A percentile compares a stretch with the other conserved stretches of the same genome.
Evolutionary conservation across 2,797 vertebrate species (phyloP).

Genomic region (Heliangelus exortis): DNA sequence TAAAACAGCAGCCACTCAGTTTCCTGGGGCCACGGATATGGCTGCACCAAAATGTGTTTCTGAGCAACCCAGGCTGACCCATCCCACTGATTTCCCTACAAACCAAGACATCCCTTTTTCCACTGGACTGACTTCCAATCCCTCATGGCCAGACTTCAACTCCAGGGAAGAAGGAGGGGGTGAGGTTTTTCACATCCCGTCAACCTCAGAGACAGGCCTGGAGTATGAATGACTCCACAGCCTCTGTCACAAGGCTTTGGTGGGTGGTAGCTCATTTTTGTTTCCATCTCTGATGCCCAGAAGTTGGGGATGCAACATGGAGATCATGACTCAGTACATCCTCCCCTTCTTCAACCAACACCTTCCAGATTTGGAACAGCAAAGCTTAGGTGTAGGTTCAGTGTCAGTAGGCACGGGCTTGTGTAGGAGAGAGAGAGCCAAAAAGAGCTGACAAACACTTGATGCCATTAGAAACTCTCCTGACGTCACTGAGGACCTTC

Average conservation of each 20-base stretch:
- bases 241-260: neutral
- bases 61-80: neutral
- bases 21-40: neutral
- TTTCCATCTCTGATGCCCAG: neutral
- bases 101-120: neutral
- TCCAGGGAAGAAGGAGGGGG: neutral
- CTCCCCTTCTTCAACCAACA: slow-evolving; percentile 44
- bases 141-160: neutral
- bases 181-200: neutral
- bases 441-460: neutral
- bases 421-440: slow-evolving; percentile 20
- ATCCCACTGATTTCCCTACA: neutral
- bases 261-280: slow-evolving; percentile 24
- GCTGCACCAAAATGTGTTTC: neutral
- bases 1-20: neutral
- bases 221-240: neutral
- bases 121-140: neutral
- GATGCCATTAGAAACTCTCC: neutral
- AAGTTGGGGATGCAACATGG: neutral
- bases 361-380: slow-evolving; percentile 61
- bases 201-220: neutral
- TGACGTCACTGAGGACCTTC: neutral
- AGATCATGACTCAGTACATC: slow-evolving; percentile 22
- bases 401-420: neutral
- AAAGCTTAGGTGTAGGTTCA: neutral